A percentile compares a stretch with the other conserved stretches of the same genome.
Evolutionary conservation across 2,113 vertebrate species (phyloP).

Genomic region (Ciconia boyciana): DNA sequence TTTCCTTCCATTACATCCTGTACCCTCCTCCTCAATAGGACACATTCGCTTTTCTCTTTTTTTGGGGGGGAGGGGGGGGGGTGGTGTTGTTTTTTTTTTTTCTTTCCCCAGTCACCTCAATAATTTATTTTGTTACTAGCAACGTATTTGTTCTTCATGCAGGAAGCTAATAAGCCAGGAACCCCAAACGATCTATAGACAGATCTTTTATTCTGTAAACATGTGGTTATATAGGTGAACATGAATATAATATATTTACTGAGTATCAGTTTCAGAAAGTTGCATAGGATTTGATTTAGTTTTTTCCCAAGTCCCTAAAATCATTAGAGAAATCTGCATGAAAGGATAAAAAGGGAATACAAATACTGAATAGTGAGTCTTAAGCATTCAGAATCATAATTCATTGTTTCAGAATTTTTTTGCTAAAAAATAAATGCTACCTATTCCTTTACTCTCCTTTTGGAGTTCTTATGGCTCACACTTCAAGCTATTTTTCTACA

Average conservation of each 20-base stretch:
- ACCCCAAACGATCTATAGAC: neutral
- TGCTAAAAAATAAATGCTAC: neutral
- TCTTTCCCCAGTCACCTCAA: fast-evolving
- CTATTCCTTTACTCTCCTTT: neutral
- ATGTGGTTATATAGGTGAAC: neutral
- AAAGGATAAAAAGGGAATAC: neutral
- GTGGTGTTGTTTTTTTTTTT: no score
- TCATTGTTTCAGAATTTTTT: neutral
- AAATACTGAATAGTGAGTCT: neutral
- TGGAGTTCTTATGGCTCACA: neutral
- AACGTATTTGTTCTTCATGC: neutral
- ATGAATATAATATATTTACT: neutral
- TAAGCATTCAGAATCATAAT: neutral
- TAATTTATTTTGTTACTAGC: neutral
- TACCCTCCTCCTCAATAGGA: neutral
- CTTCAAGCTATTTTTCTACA: neutral
- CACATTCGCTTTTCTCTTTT: neutral
- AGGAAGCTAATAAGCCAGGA: neutral
- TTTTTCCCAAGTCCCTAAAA: neutral
- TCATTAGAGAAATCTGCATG: neutral
- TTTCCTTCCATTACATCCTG: neutral
- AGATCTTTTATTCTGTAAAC: neutral
- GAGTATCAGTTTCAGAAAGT: neutral
- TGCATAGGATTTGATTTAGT: neutral
- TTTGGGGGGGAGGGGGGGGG: no score